Evolutionary conservation across 2,888 invertebrate genomes (phyloP).

Genomic region (Sphaeridia pumilis): DNA sequence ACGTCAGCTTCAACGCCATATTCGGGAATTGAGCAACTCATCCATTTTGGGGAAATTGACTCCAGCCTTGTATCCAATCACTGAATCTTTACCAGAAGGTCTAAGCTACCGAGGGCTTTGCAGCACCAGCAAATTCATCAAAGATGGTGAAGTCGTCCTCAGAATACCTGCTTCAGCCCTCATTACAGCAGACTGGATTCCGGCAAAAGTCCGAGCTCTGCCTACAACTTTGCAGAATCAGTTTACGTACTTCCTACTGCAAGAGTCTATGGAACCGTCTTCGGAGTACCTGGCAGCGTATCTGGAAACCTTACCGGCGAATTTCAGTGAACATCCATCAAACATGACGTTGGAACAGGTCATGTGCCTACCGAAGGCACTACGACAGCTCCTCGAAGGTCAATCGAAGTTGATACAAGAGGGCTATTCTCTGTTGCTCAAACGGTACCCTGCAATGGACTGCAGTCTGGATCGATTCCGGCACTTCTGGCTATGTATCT

Average conservation of each 20-base stretch:
- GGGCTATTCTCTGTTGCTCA: conserved; percentile 36
- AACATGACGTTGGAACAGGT: conserved; percentile 51
- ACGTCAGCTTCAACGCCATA: too few species aligned
- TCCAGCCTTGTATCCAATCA: conserved; percentile 21
- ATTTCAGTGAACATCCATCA: conserved; percentile 54
- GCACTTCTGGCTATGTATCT: conserved; percentile 26
- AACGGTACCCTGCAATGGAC: background rate
- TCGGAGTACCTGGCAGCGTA: conserved; percentile 48
- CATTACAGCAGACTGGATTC: conserved; percentile 17
- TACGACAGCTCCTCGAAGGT: conserved; percentile 46
- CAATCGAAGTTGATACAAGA: conserved; percentile 45
- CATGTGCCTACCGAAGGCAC: conserved; percentile 47
- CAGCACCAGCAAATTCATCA: conserved; percentile 8
- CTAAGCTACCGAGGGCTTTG: conserved; percentile 24
- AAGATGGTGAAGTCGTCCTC: conserved; percentile 13
- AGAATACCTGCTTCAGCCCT: conserved; percentile 20
- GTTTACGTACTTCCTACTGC: conserved; percentile 59
- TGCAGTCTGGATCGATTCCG: conserved; percentile 15
- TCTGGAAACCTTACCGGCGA: conserved; percentile 54
- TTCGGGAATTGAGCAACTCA: too few species aligned
- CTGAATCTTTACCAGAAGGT: too few species aligned
- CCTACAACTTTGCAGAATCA: conserved; percentile 53
- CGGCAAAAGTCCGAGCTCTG: background rate
- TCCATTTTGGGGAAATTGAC: too few species aligned
- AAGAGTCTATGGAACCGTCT: conserved; percentile 49